Evolutionary conservation across 2,797 vertebrate genomes (phyloP), one percentile per base, ranked within the genome.

Genomic region (Peromyscus nudipes): DNA sequence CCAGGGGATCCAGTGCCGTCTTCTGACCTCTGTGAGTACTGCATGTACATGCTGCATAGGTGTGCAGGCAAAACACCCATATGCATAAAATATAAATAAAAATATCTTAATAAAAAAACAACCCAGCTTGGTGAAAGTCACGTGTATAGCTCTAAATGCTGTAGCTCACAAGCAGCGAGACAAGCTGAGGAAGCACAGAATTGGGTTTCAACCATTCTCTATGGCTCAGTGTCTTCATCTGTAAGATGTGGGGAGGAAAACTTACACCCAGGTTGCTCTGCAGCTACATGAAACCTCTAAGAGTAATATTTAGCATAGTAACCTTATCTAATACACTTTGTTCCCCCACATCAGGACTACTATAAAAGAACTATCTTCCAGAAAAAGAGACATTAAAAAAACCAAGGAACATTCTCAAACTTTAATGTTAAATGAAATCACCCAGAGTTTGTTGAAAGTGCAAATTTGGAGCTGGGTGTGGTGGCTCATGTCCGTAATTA

Each of bases 401-500:
- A 69, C 2, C 9, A 57, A 40, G 27, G 25, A 76, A 62, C n/a
- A 89, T n/a, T 62, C 57, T 49, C n/a, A 93, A 89, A 86, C 60
- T 34, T 67, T 73, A 40, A 96, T 43, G 29, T 73, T 10, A 52
- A 92, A 73, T 94, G 88, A 91, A 91, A 91, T 95, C 73, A 95
- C 82, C 73, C 76, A 17, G 43, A 5, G 4, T 77, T 60, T 83
- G 9, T 6, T 73, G 37, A 87, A 95, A 71, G 84, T 31, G 17
- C 52, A 75, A 40, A 75, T 88, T 40, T 57, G 27, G 55, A 76
- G 19, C 55, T 60, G 49, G 73, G 73, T 77, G 40, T 64, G 73
- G 73, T n/a, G 29, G 6, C 14, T 46, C 73, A 75, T 16, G 31
- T 64, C 73, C 77, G 55, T 62, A 89, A 76, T 89, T 75, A 89